These are phyloP conservation scores for Ailurus styani DNA, from an alignment of 2,113 vertebrate genomes.

Conservation along the genomic window DNA sequence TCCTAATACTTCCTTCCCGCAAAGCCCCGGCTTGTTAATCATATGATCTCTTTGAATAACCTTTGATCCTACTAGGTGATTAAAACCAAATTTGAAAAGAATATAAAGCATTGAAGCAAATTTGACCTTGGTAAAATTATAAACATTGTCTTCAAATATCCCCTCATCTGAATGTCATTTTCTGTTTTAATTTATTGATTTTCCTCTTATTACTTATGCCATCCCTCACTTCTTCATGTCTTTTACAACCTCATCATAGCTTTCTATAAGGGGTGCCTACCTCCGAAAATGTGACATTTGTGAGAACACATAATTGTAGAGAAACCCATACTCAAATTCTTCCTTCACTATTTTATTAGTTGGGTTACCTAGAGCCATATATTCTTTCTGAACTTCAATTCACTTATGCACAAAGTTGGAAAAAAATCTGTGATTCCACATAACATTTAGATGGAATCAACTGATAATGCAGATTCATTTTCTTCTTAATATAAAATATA, in stretches of 20 bases:
- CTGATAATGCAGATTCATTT: neutral
- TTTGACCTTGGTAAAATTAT: neutral
- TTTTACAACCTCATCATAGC: neutral
- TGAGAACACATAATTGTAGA: neutral
- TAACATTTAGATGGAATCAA: neutral
- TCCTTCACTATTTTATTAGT: neutral
- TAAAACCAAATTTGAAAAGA: constrained; percentile 14
- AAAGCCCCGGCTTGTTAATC: neutral
- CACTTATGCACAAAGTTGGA: neutral
- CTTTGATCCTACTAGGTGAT: constrained; percentile 37
- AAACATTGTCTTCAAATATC: neutral
- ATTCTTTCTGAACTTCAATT: neutral
- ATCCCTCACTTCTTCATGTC: neutral
- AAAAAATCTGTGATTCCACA: neutral
- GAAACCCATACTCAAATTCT: neutral
- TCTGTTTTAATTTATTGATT: neutral
- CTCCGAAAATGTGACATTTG: neutral
- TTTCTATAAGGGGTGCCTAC: neutral
- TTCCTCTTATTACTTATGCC: neutral
- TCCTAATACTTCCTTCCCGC: neutral
- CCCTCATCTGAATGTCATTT: neutral
- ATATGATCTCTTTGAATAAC: constrained; percentile 44
- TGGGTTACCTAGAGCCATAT: neutral
- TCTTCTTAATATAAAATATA: neutral
- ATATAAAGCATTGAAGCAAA: neutral